Percentiles rank a stretch among this genome's conserved stretches.
Evolutionary conservation across 2,797 vertebrate genomes (phyloP).

Genomic region (Ctenopoma kingsleyae): DNA sequence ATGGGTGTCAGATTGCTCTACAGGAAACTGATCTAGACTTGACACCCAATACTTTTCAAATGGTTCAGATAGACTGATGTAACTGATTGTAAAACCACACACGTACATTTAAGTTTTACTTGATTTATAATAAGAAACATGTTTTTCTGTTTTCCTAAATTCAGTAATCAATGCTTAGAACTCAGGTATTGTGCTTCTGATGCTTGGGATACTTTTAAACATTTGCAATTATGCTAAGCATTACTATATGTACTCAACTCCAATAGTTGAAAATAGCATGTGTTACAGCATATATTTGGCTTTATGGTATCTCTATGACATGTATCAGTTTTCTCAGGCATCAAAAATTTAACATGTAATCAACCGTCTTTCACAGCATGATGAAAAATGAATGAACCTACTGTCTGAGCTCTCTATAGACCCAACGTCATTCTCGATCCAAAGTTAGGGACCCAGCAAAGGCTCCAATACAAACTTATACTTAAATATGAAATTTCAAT

Average conservation of each 20-base stretch:
- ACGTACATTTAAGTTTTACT: conserved; percentile 1
- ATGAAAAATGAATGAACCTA: conserved; percentile 81
- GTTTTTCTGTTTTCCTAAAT: background rate
- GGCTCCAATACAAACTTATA: background rate
- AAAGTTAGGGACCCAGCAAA: conserved; percentile 51
- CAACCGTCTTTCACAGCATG: conserved; percentile 57
- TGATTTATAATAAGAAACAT: background rate
- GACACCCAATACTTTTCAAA: conserved; percentile 67
- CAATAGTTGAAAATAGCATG: background rate
- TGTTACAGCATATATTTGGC: background rate
- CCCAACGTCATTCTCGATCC: conserved; percentile 21
- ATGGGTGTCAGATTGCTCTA: conserved; percentile 65
- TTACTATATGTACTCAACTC: background rate
- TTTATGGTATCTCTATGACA: conserved; percentile 30
- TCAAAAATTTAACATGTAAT: conserved; percentile 81
- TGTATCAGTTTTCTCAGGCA: conserved; percentile 70
- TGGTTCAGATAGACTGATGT: conserved; percentile 37
- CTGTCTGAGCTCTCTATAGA: conserved; percentile 56
- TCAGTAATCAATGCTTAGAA: background rate
- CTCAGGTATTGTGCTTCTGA: background rate
- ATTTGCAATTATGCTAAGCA: background rate
- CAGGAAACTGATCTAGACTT: conserved; percentile 78
- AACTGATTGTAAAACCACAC: conserved; percentile 35
- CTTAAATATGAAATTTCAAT: conserved; percentile 35
- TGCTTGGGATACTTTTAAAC: background rate